These are phyloP conservation scores for Troides aeacus DNA, from an alignment of 2,888 invertebrate genomes.

Conservation along the genomic window DNA sequence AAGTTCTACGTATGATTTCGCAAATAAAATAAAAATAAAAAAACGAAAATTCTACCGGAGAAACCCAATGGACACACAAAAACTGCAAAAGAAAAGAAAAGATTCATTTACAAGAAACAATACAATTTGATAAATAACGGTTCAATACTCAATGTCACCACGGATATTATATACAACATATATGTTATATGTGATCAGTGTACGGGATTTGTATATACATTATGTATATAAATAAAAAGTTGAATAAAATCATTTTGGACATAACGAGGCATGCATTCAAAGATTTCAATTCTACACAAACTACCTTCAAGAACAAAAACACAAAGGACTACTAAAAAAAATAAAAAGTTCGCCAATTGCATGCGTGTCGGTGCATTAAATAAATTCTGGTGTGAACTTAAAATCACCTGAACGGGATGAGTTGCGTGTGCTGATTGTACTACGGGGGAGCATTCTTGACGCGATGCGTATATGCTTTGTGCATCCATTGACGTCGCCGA, in stretches of 20 bases:
- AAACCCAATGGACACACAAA: conserved; percentile 69
- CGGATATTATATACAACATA: conserved; percentile 32
- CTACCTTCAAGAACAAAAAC: conserved; percentile 27
- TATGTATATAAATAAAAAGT: conserved; percentile 11
- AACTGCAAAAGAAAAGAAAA: conserved; percentile 63
- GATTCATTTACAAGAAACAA: conserved; percentile 47
- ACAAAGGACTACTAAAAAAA: conserved; percentile 25
- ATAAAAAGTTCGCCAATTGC: conserved; percentile 32
- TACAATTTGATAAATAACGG: conserved; percentile 31
- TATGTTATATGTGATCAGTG: conserved; percentile 16
- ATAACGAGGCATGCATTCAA: conserved; percentile 29
- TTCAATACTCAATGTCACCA: conserved; percentile 22
- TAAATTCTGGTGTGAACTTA: conserved; percentile 11
- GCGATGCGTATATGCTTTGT: conserved; percentile 47
- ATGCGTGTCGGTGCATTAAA: conserved; percentile 33
- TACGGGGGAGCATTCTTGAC: conserved; percentile 55
- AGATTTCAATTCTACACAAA: conserved; percentile 28
- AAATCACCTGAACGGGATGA: conserved; percentile 37
- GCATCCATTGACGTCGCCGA: conserved; percentile 48
- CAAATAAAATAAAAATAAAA: conserved; percentile 41
- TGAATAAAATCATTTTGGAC: conserved; percentile 1
- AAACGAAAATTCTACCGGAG: conserved; percentile 73
- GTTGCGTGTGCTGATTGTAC: conserved; percentile 32
- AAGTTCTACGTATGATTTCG: conserved; percentile 50
- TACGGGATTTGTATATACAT: conserved; percentile 8